Evolutionary conservation across 2,888 invertebrate genomes (phyloP).

Genomic region (Volucella inflata): DNA sequence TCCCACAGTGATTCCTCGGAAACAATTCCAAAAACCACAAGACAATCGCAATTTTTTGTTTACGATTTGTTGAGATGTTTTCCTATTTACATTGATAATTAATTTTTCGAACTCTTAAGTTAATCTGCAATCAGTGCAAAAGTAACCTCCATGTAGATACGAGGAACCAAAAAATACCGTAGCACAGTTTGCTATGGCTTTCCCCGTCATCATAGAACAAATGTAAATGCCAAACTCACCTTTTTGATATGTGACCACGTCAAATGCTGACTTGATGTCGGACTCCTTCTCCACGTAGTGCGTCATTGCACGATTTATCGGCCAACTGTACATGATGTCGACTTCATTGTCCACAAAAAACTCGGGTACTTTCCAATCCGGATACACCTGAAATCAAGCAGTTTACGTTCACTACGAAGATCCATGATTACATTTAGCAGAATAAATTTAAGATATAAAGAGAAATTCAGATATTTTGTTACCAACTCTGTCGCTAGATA

Average conservation of each 20-base stretch:
- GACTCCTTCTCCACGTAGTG: constrained; percentile 80
- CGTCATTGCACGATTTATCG: constrained; percentile 80
- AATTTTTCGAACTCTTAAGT: not conserved
- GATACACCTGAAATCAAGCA: constrained; percentile 85
- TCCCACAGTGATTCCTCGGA: not conserved
- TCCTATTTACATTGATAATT: not conserved
- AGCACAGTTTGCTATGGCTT: constrained; percentile 14
- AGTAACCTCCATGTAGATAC: not conserved
- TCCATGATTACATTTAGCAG: not conserved
- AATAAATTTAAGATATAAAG: too few species aligned
- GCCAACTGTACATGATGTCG: constrained; percentile 79
- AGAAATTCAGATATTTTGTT: constrained; percentile 51
- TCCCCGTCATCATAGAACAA: not conserved
- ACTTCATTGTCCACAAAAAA: constrained; percentile 84
- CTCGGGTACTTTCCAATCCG: constrained; percentile 88
- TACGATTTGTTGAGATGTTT: too few species aligned
- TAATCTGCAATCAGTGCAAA: not conserved
- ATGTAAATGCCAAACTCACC: constrained; percentile 78
- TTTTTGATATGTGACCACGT: constrained; percentile 88
- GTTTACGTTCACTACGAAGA: constrained; percentile 37
- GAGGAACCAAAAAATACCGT: not conserved
- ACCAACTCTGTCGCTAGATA: constrained; percentile 81
- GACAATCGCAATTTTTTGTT: not conserved
- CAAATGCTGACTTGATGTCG: constrained; percentile 84
- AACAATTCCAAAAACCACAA: constrained; percentile 1